phyloP scores from a whole-genome alignment of 2,888 invertebrate species.

The Callinectes sapidus region DNA sequence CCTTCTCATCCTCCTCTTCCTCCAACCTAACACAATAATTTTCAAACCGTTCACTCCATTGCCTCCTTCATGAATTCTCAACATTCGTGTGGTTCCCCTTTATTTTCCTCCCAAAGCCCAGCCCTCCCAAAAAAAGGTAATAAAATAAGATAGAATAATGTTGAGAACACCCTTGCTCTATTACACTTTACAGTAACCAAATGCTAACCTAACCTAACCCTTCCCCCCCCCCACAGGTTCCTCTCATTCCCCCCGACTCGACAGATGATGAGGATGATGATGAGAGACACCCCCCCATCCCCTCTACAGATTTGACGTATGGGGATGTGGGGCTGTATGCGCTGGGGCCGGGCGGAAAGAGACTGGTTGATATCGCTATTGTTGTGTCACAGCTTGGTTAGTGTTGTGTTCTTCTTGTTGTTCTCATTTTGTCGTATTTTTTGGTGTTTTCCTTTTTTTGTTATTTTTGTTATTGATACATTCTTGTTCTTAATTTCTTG shows the following conservation, averaged over 20 bases:
- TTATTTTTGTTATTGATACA: no score
- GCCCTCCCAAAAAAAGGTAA: no score
- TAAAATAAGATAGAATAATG: no score
- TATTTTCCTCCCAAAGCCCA: no score
- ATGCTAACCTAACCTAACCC: background rate
- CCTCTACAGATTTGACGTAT: slow-evolving; percentile 75
- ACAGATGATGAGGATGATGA: slow-evolving; percentile 70
- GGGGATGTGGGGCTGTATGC: slow-evolving; percentile 77
- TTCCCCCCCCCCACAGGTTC: slow-evolving; percentile 46
- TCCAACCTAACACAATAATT: background rate
- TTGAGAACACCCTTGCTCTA: no score
- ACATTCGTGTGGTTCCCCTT: no score
- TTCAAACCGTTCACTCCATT: no score
- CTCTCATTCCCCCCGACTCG: slow-evolving; percentile 64
- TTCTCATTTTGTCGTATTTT: no score
- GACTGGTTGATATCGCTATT: slow-evolving; percentile 76
- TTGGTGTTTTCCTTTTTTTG: no score
- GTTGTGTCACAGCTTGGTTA: slow-evolving; percentile 76
- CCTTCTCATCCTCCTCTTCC: background rate
- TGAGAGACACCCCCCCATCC: slow-evolving; percentile 59
- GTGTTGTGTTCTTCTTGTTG: slow-evolving; percentile 32
- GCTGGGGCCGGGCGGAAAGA: slow-evolving; percentile 75
- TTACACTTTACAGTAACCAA: no score
- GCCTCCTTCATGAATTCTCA: no score
- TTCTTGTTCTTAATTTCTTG: no score